Percentiles rank a stretch among this genome's conserved stretches.
These are phyloP conservation scores for Gymnodraco acuticeps DNA, from an alignment of 2,797 vertebrate genomes.

Conservation along the genomic window DNA sequence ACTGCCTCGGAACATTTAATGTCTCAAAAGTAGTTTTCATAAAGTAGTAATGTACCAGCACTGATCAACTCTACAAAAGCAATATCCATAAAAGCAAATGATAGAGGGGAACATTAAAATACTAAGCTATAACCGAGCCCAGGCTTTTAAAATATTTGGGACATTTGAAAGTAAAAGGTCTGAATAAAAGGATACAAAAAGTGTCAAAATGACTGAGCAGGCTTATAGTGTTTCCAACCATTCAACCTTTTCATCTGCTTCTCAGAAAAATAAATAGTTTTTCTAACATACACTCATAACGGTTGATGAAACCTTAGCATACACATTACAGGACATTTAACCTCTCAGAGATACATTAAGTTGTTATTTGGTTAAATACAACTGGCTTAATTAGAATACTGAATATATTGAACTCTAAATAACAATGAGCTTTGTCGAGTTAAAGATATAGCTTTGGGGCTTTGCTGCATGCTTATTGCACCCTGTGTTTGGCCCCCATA, in stretches of 20 bases:
- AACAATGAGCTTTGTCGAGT: background rate
- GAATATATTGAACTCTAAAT: background rate
- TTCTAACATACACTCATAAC: background rate
- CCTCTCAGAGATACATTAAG: background rate
- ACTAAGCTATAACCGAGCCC: slow-evolving; percentile 1
- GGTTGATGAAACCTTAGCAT: background rate
- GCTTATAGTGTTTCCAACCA: background rate
- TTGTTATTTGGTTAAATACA: background rate
- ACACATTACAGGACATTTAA: background rate
- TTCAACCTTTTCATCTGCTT: background rate
- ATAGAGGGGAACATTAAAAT: slow-evolving; percentile 24
- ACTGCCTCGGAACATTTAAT: slow-evolving; percentile 36
- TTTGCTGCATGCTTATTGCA: slow-evolving; percentile 9
- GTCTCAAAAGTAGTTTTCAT: slow-evolving; percentile 29
- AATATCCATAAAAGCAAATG: slow-evolving; percentile 29
- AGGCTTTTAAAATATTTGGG: slow-evolving; percentile 21
- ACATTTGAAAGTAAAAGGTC: slow-evolving; percentile 14
- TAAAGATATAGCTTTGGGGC: background rate
- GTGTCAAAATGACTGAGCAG: background rate
- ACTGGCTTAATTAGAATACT: background rate
- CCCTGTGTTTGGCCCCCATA: background rate
- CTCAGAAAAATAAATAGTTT: no score
- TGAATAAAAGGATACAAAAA: slow-evolving; percentile 5
- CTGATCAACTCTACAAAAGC: slow-evolving; percentile 34
- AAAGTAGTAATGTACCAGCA: slow-evolving; percentile 24